Conservation (phyloP, 1,140 invertebrate species). For the Polypedilum vanderplanki region DNA sequence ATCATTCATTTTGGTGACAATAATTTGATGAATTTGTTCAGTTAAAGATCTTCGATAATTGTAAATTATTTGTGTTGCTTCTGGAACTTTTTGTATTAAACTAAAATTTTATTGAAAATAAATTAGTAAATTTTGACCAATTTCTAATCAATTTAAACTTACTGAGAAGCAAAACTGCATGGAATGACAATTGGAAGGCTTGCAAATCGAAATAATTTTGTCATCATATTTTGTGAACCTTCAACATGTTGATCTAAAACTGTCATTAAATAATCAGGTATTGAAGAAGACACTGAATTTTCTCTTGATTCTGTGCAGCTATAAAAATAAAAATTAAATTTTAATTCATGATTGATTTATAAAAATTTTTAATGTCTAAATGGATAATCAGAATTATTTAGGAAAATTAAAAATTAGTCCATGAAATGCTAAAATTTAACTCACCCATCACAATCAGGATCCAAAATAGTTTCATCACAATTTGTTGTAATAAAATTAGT, state of each 20-base stretch:
- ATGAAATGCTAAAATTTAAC: too few relatives aligned
- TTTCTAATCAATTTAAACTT: background rate
- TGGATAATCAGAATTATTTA: too few relatives aligned
- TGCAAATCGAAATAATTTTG: slow-evolving; percentile 71
- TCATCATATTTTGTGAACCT: slow-evolving; percentile 80
- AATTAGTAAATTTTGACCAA: background rate
- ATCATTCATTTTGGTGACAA: background rate
- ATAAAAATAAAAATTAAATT: too few relatives aligned
- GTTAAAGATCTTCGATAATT: background rate
- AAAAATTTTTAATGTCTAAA: too few relatives aligned
- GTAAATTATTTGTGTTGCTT: background rate
- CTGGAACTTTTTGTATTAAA: slow-evolving; percentile 23
- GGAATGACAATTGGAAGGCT: slow-evolving; percentile 78
- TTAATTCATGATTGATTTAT: too few relatives aligned
- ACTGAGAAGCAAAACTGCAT: slow-evolving; percentile 63
- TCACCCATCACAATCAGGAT: slow-evolving; percentile 67
- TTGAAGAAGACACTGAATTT: slow-evolving; percentile 74
- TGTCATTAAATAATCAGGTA: slow-evolving; percentile 75
- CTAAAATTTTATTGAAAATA: background rate
- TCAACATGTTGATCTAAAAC: slow-evolving; percentile 89
- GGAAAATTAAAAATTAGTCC: too few relatives aligned
- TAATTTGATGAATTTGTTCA: background rate
- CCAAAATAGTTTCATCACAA: slow-evolving; percentile 52
- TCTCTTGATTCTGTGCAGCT: slow-evolving; percentile 73
- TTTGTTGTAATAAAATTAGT: slow-evolving; percentile 72